Conservation (phyloP, 1,140 invertebrate genomes). For the Diachasma alloeum region DNA sequence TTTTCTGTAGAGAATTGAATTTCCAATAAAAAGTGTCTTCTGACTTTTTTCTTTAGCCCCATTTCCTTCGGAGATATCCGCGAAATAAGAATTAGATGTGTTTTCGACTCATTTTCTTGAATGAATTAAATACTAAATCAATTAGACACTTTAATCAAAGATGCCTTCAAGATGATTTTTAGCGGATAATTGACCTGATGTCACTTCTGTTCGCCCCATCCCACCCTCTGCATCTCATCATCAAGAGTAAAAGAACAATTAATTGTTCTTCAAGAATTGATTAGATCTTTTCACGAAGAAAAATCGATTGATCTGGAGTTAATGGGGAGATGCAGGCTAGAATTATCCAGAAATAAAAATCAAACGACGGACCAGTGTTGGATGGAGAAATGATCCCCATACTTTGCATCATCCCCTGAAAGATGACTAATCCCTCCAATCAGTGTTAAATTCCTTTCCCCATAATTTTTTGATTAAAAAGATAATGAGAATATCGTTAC, state of each 20-base stretch:
- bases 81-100: neutral
- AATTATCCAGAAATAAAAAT: no score
- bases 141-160: conserved; percentile 9
- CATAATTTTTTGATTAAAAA: neutral
- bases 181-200: neutral
- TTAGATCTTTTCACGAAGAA: neutral
- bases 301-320: neutral
- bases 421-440: neutral
- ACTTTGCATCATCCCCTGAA: neutral
- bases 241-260: neutral
- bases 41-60: neutral
- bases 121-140: neutral
- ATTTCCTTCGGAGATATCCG: neutral
- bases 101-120: neutral
- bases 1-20: neutral
- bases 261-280: neutral
- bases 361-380: no score
- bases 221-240: neutral
- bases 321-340: neutral
- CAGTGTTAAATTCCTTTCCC: neutral
- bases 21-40: neutral
- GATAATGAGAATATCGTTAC: conserved; percentile 2
- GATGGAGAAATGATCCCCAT: no score
- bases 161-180: neutral
- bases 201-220: neutral